Evolutionary conservation across 92 coral and sea anemone genomes (phyloP), one percentile per base, ranked within the genome.

Genomic region (Chrysogorgia sp.): DNA sequence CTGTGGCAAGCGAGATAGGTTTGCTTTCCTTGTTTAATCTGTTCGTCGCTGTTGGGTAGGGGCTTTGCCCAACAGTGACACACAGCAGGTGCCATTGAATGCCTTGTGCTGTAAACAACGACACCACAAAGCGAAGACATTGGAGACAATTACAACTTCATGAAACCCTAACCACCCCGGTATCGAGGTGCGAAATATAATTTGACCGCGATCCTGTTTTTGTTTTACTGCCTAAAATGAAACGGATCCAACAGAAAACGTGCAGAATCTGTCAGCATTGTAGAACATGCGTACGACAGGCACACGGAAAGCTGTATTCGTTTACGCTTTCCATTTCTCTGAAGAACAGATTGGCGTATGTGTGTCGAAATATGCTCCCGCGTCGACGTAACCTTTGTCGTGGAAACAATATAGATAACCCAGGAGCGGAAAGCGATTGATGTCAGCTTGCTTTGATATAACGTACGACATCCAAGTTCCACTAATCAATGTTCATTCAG

Each of bases 141-240:
- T 2, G n/a, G 8, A 21, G 15, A 69, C 76, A 69, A 69, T 69
- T 41, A 69, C 31, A 69, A 25, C 29, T 48, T 49, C 32, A 69
- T 20, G 55, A 45, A 55, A 37, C 59, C 13, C 60, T 41, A 69
- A 55, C 59, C 58, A 47, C 14, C 53, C 15, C 15, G 14, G 2
- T 47, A 47, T 41, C 15, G 49, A 58, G 48, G 31, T 1, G 55
- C n/a, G 5, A 21, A 40, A n/a, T 33, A 63, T 40, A 56, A 75
- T 29, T 65, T 24, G 31, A 72, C 30, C 15, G 60, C 13, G 3
- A 43, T 81, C 58, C 79, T 71, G 34, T 65, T 40, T 48, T 9
- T 29, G 35, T 81, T 81, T 41, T 71, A 25, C 24, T 47, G 23
- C 14, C 22, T 35, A 52, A 81, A 71, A 58, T 57, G 40, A 24